A percentile compares a stretch with the other conserved stretches of the same genome.
These are phyloP conservation scores for Mythimna impura DNA, from an alignment of 2,888 invertebrate genomes.

Conservation along the genomic window DNA sequence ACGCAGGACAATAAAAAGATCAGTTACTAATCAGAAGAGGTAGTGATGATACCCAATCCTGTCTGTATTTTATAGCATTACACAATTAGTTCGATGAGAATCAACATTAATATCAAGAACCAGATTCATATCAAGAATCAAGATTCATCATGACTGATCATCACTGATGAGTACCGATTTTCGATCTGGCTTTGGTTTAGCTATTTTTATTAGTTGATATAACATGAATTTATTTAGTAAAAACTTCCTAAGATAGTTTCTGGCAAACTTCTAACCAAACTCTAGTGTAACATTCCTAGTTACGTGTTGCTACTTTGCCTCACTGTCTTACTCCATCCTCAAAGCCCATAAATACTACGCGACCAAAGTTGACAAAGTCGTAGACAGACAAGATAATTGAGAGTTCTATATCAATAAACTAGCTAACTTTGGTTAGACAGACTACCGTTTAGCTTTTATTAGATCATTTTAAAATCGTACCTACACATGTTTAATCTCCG, in stretches of 20 bases:
- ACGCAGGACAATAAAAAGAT: not conserved
- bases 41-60: not conserved
- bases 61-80: not conserved
- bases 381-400: constrained; percentile 51
- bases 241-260: not conserved
- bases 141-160: not conserved
- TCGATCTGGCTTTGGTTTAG: not conserved
- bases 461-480: constrained; percentile 38
- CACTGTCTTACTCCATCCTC: not conserved
- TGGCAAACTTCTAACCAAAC: not conserved
- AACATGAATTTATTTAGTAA: not conserved
- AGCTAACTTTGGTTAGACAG: constrained; percentile 61
- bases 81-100: not conserved
- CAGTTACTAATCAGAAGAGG: not conserved
- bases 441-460: constrained; percentile 56
- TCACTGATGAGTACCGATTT: no score
- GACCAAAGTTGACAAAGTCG: constrained; percentile 18
- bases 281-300: not conserved
- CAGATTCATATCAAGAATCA: constrained; percentile 3
- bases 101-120: constrained; percentile 11
- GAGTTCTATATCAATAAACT: constrained; percentile 61
- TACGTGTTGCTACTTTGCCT: not conserved
- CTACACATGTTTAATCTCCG: constrained; percentile 34
- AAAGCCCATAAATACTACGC: constrained; percentile 10
- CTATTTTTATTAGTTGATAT: no score